Conservation (phyloP, 1,140 invertebrate genomes). For the Rhysida immarginata region DNA sequence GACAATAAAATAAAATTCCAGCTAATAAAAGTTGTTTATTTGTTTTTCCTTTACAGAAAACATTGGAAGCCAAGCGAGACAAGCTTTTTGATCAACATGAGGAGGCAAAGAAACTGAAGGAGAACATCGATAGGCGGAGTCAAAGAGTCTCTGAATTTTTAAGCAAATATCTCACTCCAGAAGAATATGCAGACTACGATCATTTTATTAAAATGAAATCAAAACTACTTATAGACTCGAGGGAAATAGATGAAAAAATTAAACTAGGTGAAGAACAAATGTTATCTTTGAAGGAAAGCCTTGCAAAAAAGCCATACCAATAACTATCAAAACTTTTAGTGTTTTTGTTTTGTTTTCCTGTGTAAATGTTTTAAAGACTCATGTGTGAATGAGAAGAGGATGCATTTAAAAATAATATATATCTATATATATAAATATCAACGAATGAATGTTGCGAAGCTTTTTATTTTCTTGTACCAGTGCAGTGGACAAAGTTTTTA, state of each 20-base stretch:
- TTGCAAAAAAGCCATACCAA: not conserved
- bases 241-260: conserved; percentile 75
- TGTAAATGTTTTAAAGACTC: no score
- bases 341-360: no score
- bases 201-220: conserved; percentile 84
- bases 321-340: no score
- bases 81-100: conserved; percentile 61
- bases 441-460: no score
- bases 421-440: no score
- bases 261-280: conserved; percentile 73
- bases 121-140: conserved; percentile 64
- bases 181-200: conserved; percentile 66
- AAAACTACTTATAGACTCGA: conserved; percentile 67
- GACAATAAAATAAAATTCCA: no score
- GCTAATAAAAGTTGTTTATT: no score
- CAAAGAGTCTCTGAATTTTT: conserved; percentile 56
- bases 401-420: no score
- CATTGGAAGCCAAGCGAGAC: conserved; percentile 47
- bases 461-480: no score
- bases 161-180: conserved; percentile 52
- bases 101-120: conserved; percentile 68
- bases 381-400: no score
- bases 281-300: conserved; percentile 47
- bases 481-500: no score
- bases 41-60: conserved; percentile 12